Base-by-base conservation (phyloP, 2,797 vertebrate genomes). In the Cheirogaleus major region DNA sequence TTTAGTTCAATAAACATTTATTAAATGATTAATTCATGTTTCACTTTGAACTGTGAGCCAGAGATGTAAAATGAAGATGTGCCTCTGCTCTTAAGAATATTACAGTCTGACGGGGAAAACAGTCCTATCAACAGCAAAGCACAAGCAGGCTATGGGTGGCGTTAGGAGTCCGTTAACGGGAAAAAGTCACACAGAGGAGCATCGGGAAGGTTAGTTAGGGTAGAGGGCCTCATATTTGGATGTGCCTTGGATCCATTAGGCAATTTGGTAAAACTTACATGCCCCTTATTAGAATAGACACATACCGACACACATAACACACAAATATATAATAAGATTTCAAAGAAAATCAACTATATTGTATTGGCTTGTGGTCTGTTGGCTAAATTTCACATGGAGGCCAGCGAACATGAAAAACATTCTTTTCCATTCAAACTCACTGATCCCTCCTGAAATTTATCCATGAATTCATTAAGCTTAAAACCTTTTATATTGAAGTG, bases 101-200 rank as follows among this genome's bases (percentile, higher is more conserved):
- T 4, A 10, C 0, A 12, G 15, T n/a, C 32, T 23, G 14, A 35
- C 25, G 27, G 55, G 38, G 63, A 69, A 38, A 67, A n/a, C 23
- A 35, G 73, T 35, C 10, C 5, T 43, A 30, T 8, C 4, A 0
- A 13, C 43, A 23, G 61, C 1, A 50, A 4, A 61, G 32, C 27
- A 32, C 27, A 38, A 43, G 27, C 17, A 2, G 3, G 7, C 17
- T 0, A 9, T 7, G 17, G 50, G 52, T 4, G 9, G 12, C 1
- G 1, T 5, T 13, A 18, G 13, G 14, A 25, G 35, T 3, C 14
- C 0, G 10, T 23, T 5, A 0, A 6, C 1, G 1, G 7, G 1
- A 50, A 23, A 2, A 57, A 18, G 4, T 7, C 1, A 11, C 0
- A 7, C 9, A 2, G 55, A 10, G 70, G 32, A 70, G 20, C 5